Conservation (phyloP, 2,888 invertebrate species). For the Elegia similella region DNA sequence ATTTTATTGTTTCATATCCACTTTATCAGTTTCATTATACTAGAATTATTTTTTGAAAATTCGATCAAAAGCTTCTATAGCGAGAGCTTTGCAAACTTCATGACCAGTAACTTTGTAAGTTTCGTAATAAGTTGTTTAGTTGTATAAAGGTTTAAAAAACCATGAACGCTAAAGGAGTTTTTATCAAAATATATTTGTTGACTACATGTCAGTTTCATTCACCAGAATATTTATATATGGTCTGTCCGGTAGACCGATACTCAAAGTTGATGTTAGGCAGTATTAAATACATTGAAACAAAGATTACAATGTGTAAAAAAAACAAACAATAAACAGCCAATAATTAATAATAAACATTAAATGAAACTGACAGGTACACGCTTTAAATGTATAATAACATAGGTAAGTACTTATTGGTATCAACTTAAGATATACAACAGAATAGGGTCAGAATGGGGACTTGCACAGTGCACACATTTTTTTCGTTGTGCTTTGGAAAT, state of each 20-base stretch:
- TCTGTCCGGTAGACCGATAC: no score
- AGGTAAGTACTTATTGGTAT: neutral
- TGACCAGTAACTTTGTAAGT: neutral
- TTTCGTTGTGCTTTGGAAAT: no score
- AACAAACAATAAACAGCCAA: no score
- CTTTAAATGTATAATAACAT: neutral
- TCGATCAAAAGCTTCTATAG: constrained; percentile 58
- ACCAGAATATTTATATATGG: no score
- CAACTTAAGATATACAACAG: no score
- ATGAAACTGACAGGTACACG: constrained; percentile 1
- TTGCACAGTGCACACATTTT: no score
- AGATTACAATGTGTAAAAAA: neutral
- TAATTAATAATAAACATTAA: no score
- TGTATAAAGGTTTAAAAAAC: neutral
- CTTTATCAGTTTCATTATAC: constrained; percentile 25
- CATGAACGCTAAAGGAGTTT: constrained; percentile 48
- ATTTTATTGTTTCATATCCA: constrained; percentile 33
- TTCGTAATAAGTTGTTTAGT: neutral
- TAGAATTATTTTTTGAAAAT: neutral
- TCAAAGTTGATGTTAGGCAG: no score
- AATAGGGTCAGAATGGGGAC: no score
- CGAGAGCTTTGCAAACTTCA: constrained; percentile 42
- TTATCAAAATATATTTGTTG: neutral
- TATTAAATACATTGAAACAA: no score
- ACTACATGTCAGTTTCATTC: neutral